Percentiles rank a stretch among this genome's conserved stretches.
Conservation (phyloP, 1,140 invertebrate genomes). For the Drosophila bocki region DNA sequence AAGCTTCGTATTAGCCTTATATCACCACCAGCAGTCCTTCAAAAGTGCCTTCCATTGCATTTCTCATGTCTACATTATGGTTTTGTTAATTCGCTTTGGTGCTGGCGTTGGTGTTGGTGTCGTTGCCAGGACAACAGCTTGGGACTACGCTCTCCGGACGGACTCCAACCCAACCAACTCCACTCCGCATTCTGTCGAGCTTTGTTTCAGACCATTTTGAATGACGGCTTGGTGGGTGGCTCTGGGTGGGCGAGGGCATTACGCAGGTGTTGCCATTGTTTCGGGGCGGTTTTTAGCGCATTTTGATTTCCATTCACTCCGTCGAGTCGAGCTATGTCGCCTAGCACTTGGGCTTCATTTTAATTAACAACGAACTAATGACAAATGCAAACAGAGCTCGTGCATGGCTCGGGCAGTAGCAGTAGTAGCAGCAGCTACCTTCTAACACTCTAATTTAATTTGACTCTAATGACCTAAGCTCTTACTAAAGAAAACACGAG, state of each 20-base stretch:
- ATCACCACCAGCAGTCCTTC: slow-evolving; percentile 11
- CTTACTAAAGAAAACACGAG: neutral
- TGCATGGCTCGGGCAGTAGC: slow-evolving; percentile 19
- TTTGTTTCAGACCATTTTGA: slow-evolving; percentile 64
- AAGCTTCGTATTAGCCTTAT: slow-evolving; percentile 7
- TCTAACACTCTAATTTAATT: slow-evolving; percentile 72
- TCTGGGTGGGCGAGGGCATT: slow-evolving; percentile 36
- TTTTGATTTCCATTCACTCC: slow-evolving; percentile 69
- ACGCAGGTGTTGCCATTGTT: slow-evolving; percentile 77
- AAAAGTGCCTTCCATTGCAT: slow-evolving; percentile 39
- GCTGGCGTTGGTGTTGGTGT: slow-evolving; percentile 41
- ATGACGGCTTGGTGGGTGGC: slow-evolving; percentile 33
- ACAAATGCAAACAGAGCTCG: slow-evolving; percentile 57
- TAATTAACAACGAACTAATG: slow-evolving; percentile 83
- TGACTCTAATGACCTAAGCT: slow-evolving; percentile 75
- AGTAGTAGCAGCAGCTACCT: slow-evolving; percentile 15
- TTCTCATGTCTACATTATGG: slow-evolving; percentile 66
- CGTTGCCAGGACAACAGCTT: slow-evolving; percentile 71
- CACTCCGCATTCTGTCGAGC: slow-evolving; percentile 70
- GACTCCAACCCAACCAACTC: slow-evolving; percentile 8
- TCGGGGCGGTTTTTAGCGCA: slow-evolving; percentile 77
- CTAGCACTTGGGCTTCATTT: slow-evolving; percentile 73
- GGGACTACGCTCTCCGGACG: slow-evolving; percentile 6
- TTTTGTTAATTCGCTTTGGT: slow-evolving; percentile 76
- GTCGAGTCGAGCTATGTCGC: slow-evolving; percentile 47